A percentile compares a stretch with the other conserved stretches of the same genome.
These are phyloP conservation scores for Melikaiella ostensackeni DNA, from an alignment of 2,888 invertebrate genomes.

Conservation along the genomic window DNA sequence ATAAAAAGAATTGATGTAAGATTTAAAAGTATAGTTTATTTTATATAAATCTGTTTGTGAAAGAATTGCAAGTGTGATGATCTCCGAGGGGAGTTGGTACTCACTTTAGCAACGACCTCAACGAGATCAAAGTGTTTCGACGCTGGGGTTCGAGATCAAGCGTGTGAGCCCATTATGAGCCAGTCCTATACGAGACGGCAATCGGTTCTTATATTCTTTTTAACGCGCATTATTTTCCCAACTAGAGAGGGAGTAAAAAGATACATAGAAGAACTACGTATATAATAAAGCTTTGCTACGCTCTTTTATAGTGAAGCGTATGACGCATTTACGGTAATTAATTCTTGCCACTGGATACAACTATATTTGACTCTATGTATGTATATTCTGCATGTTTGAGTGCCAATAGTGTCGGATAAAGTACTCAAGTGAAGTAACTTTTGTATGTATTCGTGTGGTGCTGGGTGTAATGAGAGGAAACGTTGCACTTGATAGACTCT, in stretches of 20 bases:
- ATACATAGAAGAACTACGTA: background rate
- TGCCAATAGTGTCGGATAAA: constrained; percentile 3
- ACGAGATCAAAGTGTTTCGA: constrained; percentile 38
- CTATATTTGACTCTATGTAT: background rate
- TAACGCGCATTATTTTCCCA: constrained; percentile 3
- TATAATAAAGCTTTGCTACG: background rate
- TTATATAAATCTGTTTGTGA: background rate
- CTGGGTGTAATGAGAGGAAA: constrained; percentile 21
- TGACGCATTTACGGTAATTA: constrained; percentile 37
- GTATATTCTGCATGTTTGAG: background rate
- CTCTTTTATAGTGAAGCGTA: background rate
- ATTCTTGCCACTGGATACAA: constrained; percentile 22
- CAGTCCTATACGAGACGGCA: background rate
- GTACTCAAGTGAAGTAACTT: background rate
- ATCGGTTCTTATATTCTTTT: background rate
- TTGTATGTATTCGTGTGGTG: background rate
- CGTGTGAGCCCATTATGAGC: constrained; percentile 33
- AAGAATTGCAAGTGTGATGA: constrained; percentile 16
- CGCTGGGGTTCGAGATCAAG: constrained; percentile 31
- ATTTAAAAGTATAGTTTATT: background rate
- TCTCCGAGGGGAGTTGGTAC: constrained; percentile 7
- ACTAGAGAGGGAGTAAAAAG: background rate
- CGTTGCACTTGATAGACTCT: constrained; percentile 23
- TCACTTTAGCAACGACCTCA: constrained; percentile 37
- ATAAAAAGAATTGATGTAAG: background rate